A percentile compares a stretch with the other conserved stretches of the same genome.
These are phyloP conservation scores for Xiphias gladius DNA, from an alignment of 2,113 vertebrate species.

Conservation along the genomic window DNA sequence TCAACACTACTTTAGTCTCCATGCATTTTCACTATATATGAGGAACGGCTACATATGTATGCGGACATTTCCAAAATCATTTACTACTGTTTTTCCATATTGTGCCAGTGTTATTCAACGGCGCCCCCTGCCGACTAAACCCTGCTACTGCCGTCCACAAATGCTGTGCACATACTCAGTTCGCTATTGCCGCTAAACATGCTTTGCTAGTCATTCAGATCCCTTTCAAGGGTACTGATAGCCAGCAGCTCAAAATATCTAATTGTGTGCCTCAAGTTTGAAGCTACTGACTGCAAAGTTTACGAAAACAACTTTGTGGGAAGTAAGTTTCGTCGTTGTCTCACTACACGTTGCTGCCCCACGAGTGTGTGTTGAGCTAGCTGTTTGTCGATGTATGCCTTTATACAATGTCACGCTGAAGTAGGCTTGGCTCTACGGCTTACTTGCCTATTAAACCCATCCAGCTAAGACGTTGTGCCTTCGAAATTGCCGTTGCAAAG, in stretches of 20 bases:
- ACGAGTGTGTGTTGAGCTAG: background rate
- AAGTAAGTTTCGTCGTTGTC: background rate
- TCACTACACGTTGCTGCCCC: background rate
- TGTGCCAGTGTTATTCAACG: background rate
- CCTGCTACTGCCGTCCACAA: background rate
- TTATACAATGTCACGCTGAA: background rate
- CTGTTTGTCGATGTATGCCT: background rate
- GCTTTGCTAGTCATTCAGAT: constrained; percentile 7
- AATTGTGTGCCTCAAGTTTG: background rate
- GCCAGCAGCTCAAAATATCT: background rate
- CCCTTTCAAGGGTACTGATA: constrained; percentile 7
- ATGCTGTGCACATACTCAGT: constrained; percentile 30
- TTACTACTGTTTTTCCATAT: background rate
- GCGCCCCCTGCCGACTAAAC: constrained; percentile 37
- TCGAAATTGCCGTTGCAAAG: constrained; percentile 1
- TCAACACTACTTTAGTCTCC: background rate
- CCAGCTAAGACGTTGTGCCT: too few species aligned
- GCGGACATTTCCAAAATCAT: background rate
- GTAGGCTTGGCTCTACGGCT: too few species aligned
- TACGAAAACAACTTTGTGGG: background rate
- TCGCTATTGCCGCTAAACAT: background rate
- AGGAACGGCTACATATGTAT: background rate
- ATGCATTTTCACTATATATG: background rate
- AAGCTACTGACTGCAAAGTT: background rate
- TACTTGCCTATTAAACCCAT: background rate